phyloP scores from a whole-genome alignment of 2,797 vertebrate genomes.

The Borostomias antarcticus region DNA sequence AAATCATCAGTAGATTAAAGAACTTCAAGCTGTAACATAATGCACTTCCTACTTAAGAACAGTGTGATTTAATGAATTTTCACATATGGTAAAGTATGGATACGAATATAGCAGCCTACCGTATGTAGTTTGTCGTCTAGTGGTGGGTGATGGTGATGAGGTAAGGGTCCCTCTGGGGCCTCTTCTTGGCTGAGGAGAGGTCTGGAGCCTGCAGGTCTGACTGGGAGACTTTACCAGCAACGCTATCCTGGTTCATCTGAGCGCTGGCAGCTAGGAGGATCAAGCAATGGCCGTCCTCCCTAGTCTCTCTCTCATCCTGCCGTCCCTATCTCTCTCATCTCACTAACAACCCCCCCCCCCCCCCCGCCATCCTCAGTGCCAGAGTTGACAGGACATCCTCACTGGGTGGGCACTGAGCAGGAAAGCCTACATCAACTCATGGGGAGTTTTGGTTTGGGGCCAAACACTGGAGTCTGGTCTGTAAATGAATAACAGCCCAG shows the following conservation, averaged over 20 bases:
- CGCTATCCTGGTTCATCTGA: slow-evolving; percentile 36
- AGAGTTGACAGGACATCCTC: slow-evolving; percentile 66
- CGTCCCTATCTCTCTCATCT: too few relatives aligned
- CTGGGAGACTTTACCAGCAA: slow-evolving; percentile 27
- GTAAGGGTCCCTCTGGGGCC: slow-evolving; percentile 30
- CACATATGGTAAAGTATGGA: too few relatives aligned
- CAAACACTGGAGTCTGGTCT: background rate
- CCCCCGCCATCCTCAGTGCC: slow-evolving; percentile 11
- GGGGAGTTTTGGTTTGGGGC: background rate
- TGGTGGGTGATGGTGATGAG: slow-evolving; percentile 26
- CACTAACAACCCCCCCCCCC: slow-evolving; percentile 42
- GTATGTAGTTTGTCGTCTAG: slow-evolving; percentile 17
- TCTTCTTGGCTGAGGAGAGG: slow-evolving; percentile 19
- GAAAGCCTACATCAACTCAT: slow-evolving; percentile 22
- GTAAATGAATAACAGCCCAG: background rate
- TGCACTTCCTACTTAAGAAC: too few relatives aligned
- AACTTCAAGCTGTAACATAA: too few relatives aligned
- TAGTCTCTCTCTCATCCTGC: slow-evolving; percentile 14
- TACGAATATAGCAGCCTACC: slow-evolving; percentile 54
- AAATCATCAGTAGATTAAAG: too few relatives aligned
- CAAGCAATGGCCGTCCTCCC: slow-evolving; percentile 37
- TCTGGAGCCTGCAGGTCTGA: slow-evolving; percentile 23
- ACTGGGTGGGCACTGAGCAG: slow-evolving; percentile 32
- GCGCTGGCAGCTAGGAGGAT: slow-evolving; percentile 22
- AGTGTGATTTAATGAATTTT: background rate